Base-by-base conservation (phyloP, 2,888 invertebrate genomes). In the Euplexia lucipara region DNA sequence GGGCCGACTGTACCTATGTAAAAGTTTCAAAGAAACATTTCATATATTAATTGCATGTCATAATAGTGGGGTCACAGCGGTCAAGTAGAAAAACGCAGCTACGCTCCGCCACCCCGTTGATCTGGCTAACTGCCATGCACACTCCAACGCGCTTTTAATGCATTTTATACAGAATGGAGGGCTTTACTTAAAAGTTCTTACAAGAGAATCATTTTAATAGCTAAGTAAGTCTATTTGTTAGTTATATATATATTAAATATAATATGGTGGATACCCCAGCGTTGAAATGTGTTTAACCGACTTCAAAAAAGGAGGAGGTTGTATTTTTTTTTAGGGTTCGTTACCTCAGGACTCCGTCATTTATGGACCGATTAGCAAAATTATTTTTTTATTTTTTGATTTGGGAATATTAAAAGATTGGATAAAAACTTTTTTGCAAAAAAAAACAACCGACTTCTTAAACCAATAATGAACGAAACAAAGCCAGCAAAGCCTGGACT, bases 91-190 rank as follows among this genome's bases (percentile, higher is more conserved):
- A 48, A 65, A 49, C n/a, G 22, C n/a, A 56, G 30, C 20, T 39
- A 30, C 42, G 39, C 39, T 52, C n/a, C 20, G 20, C 34, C 30
- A 26, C 44, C 51, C 63, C 39, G 12, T 34, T 42, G 16, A 12
- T 30, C 48, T 66, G 48, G 73, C 66, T 30, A 44, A n/a, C 39
- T 69, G 56, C 54, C 56, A 73, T 56, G 73, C 73, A 18, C 42
- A 35, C 30, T 34, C 34, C 37, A 34, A 49, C 48, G 56, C 34
- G 42, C 48, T 44, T 49, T 45, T 66, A 70, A 45, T 57, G 67
- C 44, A 39, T 39, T 20, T 22, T 35, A 49, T 14, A 39, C 9
- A 57, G 22, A 4, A 32, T 14, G n/a, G 39, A 60, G 51, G 26
- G n/a, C 14, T 53, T 32, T 51, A 37, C 12, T 10, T 12, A 37